Evolutionary conservation across 2,797 vertebrate genomes (phyloP), one percentile per base, ranked within the genome.

Genomic region (Rhadinocentrus ornatus): DNA sequence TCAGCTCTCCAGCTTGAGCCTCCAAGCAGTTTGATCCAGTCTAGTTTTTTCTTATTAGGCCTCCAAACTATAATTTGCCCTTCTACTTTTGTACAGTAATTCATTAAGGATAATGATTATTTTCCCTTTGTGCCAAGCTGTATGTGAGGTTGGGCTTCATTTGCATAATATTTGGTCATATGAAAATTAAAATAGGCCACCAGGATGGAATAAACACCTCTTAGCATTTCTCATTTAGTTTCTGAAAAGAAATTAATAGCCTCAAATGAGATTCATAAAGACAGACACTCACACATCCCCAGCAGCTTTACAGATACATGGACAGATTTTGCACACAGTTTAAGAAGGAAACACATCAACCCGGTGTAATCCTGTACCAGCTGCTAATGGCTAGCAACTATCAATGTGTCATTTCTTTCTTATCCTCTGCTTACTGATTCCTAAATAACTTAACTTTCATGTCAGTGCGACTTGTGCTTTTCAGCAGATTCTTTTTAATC

Each of bases 261-360:
- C 77, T 83, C 50, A 90, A 89, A 92, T 90, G 80, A 92, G 91
- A 88, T 86, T 88, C 72, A 77, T 69, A 48, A 59, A 52, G 63
- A 74, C 62, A 29, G 59, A 57, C 59, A 15, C 37, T 48, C 44
- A 15, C 6, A 35, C 52, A 34, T 29, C 31, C 48, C n/a, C 26
- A 58, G 63, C 46, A 22, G 44, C 29, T 5, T 11, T 4, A 29
- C 29, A 55, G 64, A 67, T 24, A 71, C 9, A 61, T 12, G 31
- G 32, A 29, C 55, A 32, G 22, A 44, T 71, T 72, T 75, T 16
- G 61, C 46, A 64, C 32, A 18, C 2, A 39, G 9, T 52, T 41
- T 22, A 53, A 18, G 0, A 31, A 59, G 53, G 27, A 26, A 75
- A 32, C 29, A 12, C 71, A 55, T 13, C 52, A 64, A 55, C 39